Percentiles rank a stretch among this genome's conserved stretches.
phyloP scores from a whole-genome alignment of 2,888 invertebrate species.

The Diogma glabrata region DNA sequence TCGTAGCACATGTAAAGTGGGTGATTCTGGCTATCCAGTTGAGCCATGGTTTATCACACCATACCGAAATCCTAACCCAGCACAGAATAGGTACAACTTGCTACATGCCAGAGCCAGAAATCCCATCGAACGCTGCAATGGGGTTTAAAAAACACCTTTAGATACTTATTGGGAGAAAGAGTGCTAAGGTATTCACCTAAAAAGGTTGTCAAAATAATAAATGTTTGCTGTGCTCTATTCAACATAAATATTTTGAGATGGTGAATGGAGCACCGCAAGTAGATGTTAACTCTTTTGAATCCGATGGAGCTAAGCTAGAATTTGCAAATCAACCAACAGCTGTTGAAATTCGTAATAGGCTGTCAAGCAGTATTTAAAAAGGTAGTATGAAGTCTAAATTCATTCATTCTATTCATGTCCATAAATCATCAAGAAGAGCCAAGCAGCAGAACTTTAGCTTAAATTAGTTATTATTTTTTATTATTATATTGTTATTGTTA shows the following conservation, averaged over 20 bases:
- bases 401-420: too few species aligned
- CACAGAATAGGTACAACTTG: neutral
- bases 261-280: too few species aligned
- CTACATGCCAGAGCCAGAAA: neutral
- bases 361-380: neutral
- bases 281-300: neutral
- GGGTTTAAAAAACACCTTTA: neutral
- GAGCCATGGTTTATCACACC: neutral
- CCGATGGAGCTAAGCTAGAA: neutral
- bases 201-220: neutral
- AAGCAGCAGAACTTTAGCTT: too few species aligned
- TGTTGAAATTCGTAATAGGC: neutral
- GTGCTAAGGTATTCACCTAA: neutral
- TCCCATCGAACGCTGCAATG: neutral
- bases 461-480: too few species aligned
- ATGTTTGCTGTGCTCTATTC: neutral
- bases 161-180: neutral
- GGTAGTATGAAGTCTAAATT: too few species aligned
- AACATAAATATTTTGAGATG: too few species aligned
- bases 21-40: neutral
- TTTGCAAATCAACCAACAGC: neutral
- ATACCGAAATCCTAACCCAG: neutral
- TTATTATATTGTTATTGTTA: too few species aligned
- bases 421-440: too few species aligned
- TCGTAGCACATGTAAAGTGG: rapidly evolving